Base-by-base conservation (phyloP, 2,797 vertebrate genomes). In the Poeciliopsis presidionis region DNA sequence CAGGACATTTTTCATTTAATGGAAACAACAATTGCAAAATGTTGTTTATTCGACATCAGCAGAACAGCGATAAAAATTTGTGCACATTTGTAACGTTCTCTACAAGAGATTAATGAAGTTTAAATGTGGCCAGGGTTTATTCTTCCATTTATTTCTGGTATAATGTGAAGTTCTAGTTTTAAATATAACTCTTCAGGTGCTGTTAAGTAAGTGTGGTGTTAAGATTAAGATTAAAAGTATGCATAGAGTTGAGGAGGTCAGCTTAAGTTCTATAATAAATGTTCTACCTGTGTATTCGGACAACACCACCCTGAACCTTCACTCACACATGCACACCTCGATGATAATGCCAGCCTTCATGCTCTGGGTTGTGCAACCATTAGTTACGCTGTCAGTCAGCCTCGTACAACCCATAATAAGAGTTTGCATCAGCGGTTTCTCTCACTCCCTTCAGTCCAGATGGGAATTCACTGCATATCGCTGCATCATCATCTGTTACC, bases 321-420 rank as follows among this genome's bases (percentile, higher is more conserved):
- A 76, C 82, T 74, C 47, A 59, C 70, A 69, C 75, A 20, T 5
- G 47, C 80, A 75, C 76, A 73, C 83, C 79, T 71, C n/a, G 61
- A 74, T 71, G 83, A 91, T 93, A 93, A 93, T 93, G 90, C 84
- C 89, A 88, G 89, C 85, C 84, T 92, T 94, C 76, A 86, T 84
- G 74, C 87, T 45, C 87, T 80, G 77, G 73, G 84, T 86, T 80
- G 83, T 63, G 91, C 92, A 94, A 94, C 88, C 86, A 92, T 80
- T 74, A 69, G 90, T 94, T 92, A 83, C 87, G 45, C 73, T 86
- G 90, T 92, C 89, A 93, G 88, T 73, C 74, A 73, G 82, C 83
- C 49, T 74, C 75, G 86, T 87, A 84, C 82, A 90, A 86, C 90
- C 92, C 90, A 88, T 94, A 95, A 95, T 94, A 74, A 95, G 80